Evolutionary conservation across 2,797 vertebrate genomes (phyloP), one percentile per base, ranked within the genome.

Genomic region (Melanotaenia boesemani): DNA sequence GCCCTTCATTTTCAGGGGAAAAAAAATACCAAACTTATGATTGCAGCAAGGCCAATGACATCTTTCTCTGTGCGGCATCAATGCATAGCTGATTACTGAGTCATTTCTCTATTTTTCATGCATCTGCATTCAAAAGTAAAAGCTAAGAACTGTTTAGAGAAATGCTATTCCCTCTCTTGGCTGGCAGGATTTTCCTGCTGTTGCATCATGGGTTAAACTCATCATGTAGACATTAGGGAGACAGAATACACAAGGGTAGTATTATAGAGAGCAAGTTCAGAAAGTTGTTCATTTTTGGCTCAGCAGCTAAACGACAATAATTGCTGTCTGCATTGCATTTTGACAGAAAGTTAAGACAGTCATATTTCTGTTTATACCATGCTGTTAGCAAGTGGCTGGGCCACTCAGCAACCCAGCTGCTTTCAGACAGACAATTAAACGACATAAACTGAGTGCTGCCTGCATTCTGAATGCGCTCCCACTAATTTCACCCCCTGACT

Each of bases 231-330:
- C 86, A 79, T 70, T 39, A 3, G 81, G 75, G 78, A 86, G 91
- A 91, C 86, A 34, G 83, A 76, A 41, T 50, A 80, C 81, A 94
- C 93, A 93, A 93, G 91, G 85, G 69, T 67, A 44, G 88, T 70
- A 91, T 94, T 93, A 92, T 92, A 52, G 77, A 64, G 66, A 78
- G 77, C 81, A 81, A 85, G 80, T 86, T 91, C 93, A 92, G 82
- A 86, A 82, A 86, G 89, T 82, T 90, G 82, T 86, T 91, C 83
- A 82, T 89, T 88, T 80, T 75, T 76, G 85, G 73, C 84, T 83
- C 68, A 73, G 84, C 81, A 76, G 46, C 76, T 85, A 85, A 91
- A 93, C 92, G 83, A 80, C 83, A 79, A 73, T 74, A 87, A 91
- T 91, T 78, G 71, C 58, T 61, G 76, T 61, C 63, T 72, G 63